Base-by-base conservation (phyloP, 2,888 invertebrate species). In the Corbicula japonica region DNA sequence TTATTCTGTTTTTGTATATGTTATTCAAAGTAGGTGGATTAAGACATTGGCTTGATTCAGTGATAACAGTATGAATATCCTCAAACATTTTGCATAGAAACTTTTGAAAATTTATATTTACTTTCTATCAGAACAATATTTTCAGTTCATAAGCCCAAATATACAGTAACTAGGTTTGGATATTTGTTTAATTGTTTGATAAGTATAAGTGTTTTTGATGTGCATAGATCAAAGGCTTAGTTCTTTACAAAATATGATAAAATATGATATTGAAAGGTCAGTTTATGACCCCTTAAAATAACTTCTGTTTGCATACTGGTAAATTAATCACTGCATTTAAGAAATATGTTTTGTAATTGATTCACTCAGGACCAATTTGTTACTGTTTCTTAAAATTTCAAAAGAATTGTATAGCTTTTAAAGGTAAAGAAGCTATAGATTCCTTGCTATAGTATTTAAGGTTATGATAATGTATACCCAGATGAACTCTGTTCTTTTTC, bases 221-320 rank as follows among this genome's bases (percentile, higher is more conserved):
- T 78, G 12, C 50, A 26, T 52, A 65, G 80, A 80, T 84, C 83
- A 84, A 83, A 83, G 81, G 60, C 23, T 30, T 35, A 26, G 35
- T 61, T 69, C 54, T 72, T 69, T 65, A 56, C 35, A 56, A 75
- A 84, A 83, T 84, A 86, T 84, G 79, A 86, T 84, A 86, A 86
- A 84, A 82, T 86, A 82, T 82, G 82, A 82, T 86, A 78, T 80
- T 80, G 78, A 71, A 76, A 66, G 26, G 62, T 48, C 18, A 26
- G 50, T 26, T 34, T 66, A 61, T 58, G 48, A 52, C 66, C 75
- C 68, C 61, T 30, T 38, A 34, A 26, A 48, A 48, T 48, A 28
- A 34, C 32, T 54, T 72, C 18, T 65, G 65, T 63, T 63, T 56
- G 46, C 32, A 52, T 50, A 41, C 65, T 35, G 34, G 30, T n/a